Percentiles rank a stretch among this genome's conserved stretches.
These are phyloP conservation scores for Drosophila subpulchrella DNA, from an alignment of 1,140 invertebrate genomes.

Conservation along the genomic window DNA sequence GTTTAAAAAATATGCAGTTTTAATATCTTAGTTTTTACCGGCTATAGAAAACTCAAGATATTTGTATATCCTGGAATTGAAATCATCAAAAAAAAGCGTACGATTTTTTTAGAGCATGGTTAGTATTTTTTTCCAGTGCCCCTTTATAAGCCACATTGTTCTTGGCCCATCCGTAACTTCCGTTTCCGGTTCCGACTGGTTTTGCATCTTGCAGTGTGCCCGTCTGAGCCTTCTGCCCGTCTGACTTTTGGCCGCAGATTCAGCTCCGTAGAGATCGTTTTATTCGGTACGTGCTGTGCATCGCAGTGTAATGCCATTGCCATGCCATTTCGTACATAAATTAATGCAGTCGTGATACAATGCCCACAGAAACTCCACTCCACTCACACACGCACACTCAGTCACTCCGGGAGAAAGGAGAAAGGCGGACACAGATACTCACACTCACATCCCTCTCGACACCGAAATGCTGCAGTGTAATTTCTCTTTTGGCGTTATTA, in stretches of 20 bases:
- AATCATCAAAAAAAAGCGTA: too few species aligned
- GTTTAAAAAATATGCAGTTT: too few species aligned
- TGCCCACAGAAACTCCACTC: constrained; percentile 42
- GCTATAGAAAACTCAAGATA: too few species aligned
- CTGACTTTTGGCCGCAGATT: constrained; percentile 63
- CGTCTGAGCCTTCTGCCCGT: constrained; percentile 47
- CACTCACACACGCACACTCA: constrained; percentile 19
- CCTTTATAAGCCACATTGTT: constrained; percentile 18
- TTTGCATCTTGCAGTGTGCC: constrained; percentile 58
- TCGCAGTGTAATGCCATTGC: constrained; percentile 44
- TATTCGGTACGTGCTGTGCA: constrained; percentile 64
- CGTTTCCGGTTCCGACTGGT: constrained; percentile 65
- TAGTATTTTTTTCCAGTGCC: constrained; percentile 1
- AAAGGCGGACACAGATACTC: constrained; percentile 1
- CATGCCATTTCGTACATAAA: constrained; percentile 72
- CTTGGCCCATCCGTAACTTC: constrained; percentile 24
- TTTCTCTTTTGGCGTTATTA: constrained; percentile 77
- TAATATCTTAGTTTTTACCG: too few species aligned
- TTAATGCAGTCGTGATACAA: constrained; percentile 76
- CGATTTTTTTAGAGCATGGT: background rate
- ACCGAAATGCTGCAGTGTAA: constrained; percentile 74
- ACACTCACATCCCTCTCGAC: constrained; percentile 30
- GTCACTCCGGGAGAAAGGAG: background rate
- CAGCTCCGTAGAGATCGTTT: constrained; percentile 18
- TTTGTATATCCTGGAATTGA: too few species aligned